Evolutionary conservation across 2,888 invertebrate genomes (phyloP), one percentile per base, ranked within the genome.

Genomic region (Drosophila suboccidentalis): DNA sequence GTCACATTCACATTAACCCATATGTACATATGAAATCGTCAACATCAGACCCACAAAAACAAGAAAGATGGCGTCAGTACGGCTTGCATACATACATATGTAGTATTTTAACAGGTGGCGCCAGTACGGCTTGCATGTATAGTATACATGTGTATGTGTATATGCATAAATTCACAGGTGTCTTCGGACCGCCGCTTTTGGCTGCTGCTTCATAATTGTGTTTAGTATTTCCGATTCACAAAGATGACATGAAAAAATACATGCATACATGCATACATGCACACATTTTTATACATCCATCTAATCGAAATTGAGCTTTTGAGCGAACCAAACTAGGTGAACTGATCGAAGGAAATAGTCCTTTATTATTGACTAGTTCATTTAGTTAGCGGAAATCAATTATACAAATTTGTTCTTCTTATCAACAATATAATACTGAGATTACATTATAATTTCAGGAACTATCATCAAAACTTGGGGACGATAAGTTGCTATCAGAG

Each of bases 401-500:
- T 36, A n/a, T 34, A 9, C 5, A 26, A 53, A 34, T 34, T 32
- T 19, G 15, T 10, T 15, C 10, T 29, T 17, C 9, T 19, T 34
- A 10, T 4, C 34, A 10, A 34, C 22, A 22, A 22, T 22, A 22
- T 22, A 22, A 22, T 22, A 22, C 22, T 22, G 22, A 5, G 26
- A 26, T 26, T 4, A 10, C 17, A 10, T 29, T 54, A 13, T 63
- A 4, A 19, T 93, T 93, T 44, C 94, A 97, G 97, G 96, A 96
- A 92, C 94, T 97, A 94, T 96, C 97, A 93, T 95, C 96, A 91
- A 95, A 95, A 92, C 95, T 97, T 90, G 95, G 96, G 90, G 97
- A 98, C 95, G 97, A 97, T 93, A 97, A 98, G 93, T 96, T 95
- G 87, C 95, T 98, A 90, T 94, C 96, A 90, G 98, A 98, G 93